Evolutionary conservation across 92 coral and sea anemone genomes (phyloP).

Genomic region (Epizoanthus scotinus): DNA sequence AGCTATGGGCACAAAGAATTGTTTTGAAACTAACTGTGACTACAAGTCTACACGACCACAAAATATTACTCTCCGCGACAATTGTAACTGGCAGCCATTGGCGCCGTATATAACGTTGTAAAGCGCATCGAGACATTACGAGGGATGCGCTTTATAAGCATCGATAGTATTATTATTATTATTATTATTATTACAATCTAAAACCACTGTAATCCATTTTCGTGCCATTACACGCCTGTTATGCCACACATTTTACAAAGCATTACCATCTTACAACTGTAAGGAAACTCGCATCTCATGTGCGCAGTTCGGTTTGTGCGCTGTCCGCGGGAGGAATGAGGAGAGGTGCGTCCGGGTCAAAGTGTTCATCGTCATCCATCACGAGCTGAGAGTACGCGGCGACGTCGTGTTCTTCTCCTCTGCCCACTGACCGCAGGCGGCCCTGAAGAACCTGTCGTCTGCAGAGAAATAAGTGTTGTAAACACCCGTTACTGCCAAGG

Average conservation of each 20-base stretch:
- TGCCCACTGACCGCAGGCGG: slow-evolving; percentile 4
- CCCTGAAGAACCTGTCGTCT: slow-evolving; percentile 29
- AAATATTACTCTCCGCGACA: too few species aligned
- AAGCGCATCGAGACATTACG: too few species aligned
- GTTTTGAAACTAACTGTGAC: too few species aligned
- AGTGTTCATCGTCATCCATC: slow-evolving; percentile 29
- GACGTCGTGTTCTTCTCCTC: neutral
- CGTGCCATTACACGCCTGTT: neutral
- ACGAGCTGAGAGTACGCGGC: slow-evolving; percentile 32
- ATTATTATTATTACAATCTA: too few species aligned
- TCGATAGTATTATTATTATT: too few species aligned
- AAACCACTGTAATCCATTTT: too few species aligned
- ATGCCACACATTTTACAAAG: neutral
- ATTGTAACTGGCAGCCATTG: too few species aligned
- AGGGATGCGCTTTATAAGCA: too few species aligned
- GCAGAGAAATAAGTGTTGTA: neutral
- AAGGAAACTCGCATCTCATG: neutral
- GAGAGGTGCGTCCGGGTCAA: slow-evolving; percentile 49
- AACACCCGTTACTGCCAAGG: neutral
- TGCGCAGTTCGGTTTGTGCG: neutral
- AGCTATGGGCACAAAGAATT: too few species aligned
- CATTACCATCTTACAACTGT: neutral
- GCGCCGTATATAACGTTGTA: too few species aligned
- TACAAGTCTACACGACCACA: too few species aligned
- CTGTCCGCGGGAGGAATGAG: slow-evolving; percentile 33